These are phyloP conservation scores for Ormyrus pomaceus DNA, from an alignment of 2,888 invertebrate genomes.

Conservation along the genomic window DNA sequence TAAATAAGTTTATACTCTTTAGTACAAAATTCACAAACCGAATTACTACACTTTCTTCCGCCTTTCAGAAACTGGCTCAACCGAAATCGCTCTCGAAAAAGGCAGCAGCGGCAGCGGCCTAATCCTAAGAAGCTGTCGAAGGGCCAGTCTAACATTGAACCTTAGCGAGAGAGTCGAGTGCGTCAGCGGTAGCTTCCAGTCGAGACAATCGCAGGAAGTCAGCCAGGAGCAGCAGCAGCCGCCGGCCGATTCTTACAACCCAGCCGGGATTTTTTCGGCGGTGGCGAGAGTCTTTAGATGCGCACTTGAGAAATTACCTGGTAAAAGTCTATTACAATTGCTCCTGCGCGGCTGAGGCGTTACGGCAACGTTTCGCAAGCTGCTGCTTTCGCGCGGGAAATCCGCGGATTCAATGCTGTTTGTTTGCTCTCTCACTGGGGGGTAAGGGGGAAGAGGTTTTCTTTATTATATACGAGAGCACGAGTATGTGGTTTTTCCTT, in stretches of 20 bases:
- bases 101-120: too few species aligned
- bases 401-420: constrained; percentile 19
- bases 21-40: not conserved
- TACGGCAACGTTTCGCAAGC: constrained; percentile 14
- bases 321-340: constrained; percentile 56
- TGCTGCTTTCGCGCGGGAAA: constrained; percentile 38
- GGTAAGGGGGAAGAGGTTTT: too few species aligned
- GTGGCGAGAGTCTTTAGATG: constrained; percentile 67
- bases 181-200: not conserved
- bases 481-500: too few species aligned
- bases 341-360: not conserved
- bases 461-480: too few species aligned
- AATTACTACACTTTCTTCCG: not conserved
- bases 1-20: too few species aligned
- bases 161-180: constrained; percentile 36
- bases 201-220: constrained; percentile 13
- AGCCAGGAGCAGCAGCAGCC: not conserved
- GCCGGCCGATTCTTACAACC: constrained; percentile 3
- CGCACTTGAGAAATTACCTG: constrained; percentile 67
- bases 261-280: constrained; percentile 66
- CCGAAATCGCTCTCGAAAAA: too few species aligned
- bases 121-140: too few species aligned
- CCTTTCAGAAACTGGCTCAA: too few species aligned
- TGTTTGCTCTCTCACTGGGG: not conserved
- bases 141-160: constrained; percentile 17